Percentiles rank a stretch among this genome's conserved stretches.
Evolutionary conservation across 2,888 invertebrate species (phyloP).

Genomic region (Julus scanicus): DNA sequence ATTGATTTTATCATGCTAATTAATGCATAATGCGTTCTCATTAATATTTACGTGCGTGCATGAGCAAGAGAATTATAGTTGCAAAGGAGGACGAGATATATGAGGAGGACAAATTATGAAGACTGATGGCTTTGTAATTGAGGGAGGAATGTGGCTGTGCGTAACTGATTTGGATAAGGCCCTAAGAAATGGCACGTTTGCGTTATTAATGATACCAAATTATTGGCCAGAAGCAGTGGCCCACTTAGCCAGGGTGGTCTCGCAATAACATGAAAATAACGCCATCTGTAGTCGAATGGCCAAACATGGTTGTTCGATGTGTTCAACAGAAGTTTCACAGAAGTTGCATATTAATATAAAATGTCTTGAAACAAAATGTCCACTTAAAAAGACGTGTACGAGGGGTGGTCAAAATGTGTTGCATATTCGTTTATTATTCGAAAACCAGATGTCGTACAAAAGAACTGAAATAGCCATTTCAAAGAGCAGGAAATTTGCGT

Average conservation of each 20-base stretch:
- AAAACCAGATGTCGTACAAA: no score
- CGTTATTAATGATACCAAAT: conserved; percentile 4
- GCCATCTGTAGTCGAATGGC: neutral
- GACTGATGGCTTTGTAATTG: neutral
- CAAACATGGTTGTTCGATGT: neutral
- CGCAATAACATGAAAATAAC: neutral
- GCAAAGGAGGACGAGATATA: neutral
- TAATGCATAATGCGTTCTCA: neutral
- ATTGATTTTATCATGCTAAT: conserved; percentile 13
- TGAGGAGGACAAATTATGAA: neutral
- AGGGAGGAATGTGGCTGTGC: neutral
- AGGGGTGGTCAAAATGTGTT: no score
- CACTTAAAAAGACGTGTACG: no score
- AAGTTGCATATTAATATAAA: no score
- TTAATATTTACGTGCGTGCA: neutral
- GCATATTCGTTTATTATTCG: no score
- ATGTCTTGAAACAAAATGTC: no score
- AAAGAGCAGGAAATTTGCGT: no score
- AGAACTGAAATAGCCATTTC: no score
- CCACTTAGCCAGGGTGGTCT: neutral
- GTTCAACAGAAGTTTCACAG: no score
- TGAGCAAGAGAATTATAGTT: neutral
- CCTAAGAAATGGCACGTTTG: neutral
- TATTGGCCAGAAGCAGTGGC: neutral
- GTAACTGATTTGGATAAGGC: neutral